Conservation (phyloP, 2,113 vertebrate genomes). For the Neoarius graeffei region DNA sequence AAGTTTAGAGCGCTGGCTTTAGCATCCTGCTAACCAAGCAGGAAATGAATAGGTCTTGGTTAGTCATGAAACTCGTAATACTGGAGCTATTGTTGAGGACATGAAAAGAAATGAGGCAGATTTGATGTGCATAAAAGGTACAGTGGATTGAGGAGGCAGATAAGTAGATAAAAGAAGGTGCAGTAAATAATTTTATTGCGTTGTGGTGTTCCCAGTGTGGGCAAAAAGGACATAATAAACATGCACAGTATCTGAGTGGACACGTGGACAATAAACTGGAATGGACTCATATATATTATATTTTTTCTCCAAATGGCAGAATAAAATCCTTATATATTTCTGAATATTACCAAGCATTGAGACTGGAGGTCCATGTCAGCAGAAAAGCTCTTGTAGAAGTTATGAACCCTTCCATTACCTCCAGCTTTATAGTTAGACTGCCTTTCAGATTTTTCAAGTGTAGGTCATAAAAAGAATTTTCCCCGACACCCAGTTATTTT, state of each 20-base stretch:
- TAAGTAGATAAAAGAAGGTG: not conserved
- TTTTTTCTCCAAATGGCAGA: not conserved
- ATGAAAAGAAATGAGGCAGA: constrained; percentile 7
- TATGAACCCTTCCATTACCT: not conserved
- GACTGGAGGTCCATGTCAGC: not conserved
- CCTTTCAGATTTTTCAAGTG: too few relatives aligned
- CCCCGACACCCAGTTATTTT: too few relatives aligned
- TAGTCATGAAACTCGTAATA: not conserved
- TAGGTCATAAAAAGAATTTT: too few relatives aligned
- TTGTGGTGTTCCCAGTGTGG: not conserved
- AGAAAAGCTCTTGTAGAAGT: not conserved
- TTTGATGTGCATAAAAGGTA: constrained; percentile 8
- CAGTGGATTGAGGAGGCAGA: not conserved
- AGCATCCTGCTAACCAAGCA: not conserved
- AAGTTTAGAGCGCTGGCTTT: not conserved
- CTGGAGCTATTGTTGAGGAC: not conserved
- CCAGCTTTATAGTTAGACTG: too few relatives aligned
- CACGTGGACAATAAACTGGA: not conserved
- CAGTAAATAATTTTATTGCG: not conserved
- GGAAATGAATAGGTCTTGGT: constrained; percentile 6
- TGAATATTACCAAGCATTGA: not conserved
- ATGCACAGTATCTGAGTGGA: too few relatives aligned
- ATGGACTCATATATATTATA: too few relatives aligned
- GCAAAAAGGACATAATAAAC: not conserved
- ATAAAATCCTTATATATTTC: not conserved